These are phyloP conservation scores for Entosphenus tridentatus DNA, from an alignment of 2,113 vertebrate genomes.

Conservation along the genomic window DNA sequence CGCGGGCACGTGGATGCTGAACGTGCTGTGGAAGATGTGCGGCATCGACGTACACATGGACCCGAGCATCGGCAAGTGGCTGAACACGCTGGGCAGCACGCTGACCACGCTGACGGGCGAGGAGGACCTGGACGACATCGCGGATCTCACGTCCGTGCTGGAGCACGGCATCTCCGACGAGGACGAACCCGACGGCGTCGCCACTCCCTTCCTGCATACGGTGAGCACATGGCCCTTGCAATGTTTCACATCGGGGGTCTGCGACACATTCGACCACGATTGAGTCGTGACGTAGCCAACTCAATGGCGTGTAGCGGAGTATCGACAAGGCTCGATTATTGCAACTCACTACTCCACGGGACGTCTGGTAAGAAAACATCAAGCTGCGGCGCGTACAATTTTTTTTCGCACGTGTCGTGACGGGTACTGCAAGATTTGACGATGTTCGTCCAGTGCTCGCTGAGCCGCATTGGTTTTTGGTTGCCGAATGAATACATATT, in stretches of 20 bases:
- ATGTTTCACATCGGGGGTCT: not conserved
- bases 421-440: too few species aligned
- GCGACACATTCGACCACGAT: too few species aligned
- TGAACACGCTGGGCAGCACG: conserved; percentile 77
- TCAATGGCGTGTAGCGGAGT: too few species aligned
- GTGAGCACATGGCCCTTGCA: conserved; percentile 25
- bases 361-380: too few species aligned
- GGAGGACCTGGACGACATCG: conserved; percentile 72
- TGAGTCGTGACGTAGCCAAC: too few species aligned
- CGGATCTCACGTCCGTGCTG: conserved; percentile 64
- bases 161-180: conserved; percentile 76
- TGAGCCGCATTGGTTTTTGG: too few species aligned
- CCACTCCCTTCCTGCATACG: conserved; percentile 47
- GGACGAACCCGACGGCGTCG: conserved; percentile 59
- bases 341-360: too few species aligned
- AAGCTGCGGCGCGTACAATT: too few species aligned
- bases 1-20: conserved; percentile 85
- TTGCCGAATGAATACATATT: too few species aligned
- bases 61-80: conserved; percentile 84
- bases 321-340: too few species aligned
- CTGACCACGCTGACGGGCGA: conserved; percentile 82
- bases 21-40: conserved; percentile 97
- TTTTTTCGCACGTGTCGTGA: too few species aligned
- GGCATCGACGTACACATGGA: conserved; percentile 98
- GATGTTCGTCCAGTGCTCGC: too few species aligned